Base-by-base conservation (phyloP, 2,888 invertebrate genomes). In the Idaea straminata region DNA sequence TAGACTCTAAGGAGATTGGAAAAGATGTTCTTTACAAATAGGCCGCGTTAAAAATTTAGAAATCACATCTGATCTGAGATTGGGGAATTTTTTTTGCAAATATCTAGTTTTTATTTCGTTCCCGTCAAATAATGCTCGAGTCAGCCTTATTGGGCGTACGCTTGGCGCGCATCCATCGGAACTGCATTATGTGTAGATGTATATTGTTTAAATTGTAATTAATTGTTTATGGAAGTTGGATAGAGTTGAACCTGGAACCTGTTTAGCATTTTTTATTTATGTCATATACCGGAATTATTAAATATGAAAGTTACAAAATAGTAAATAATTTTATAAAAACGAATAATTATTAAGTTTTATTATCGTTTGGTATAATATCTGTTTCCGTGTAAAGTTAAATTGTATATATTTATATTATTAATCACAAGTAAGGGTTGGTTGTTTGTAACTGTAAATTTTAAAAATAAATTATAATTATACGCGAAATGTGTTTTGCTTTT, bases 361-460 rank as follows among this genome's bases (percentile, higher is more conserved):
- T 58, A 15, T 58, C 58, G 62, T 62, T 82, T 81, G 81, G 78
- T 83, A 83, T 83, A 86, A 25, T 25, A 25, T 25, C 25, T 25
- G 25, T 86, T 84, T 87, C 84, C 77, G 82, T 87, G 85, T 89
- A 86, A 82, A 82, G 74, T 82, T 87, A 87, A 84, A 82, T 62
- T 88, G 86, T 88, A 86, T 86, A 86, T 87, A 84, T 71, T 81
- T 78, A 74, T 81, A 79, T 82, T 82, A 79, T 76, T 59, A 76
- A 80, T 80, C 82, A 70, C 62, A 76, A 80, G 76, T 25, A 80
- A 78, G 83, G 85, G 80, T 81, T 77, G 86, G 80, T 85, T 82
- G 84, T 82, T 78, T 85, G 83, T 85, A 79, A 82, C 78, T 84
- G 83, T 88, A 88, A 87, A 86, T 85, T 87, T 64, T 83, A 77